Percentiles rank a stretch among this genome's conserved stretches.
Evolutionary conservation across 2,113 vertebrate genomes (phyloP).

Genomic region (Saguinus midas): DNA sequence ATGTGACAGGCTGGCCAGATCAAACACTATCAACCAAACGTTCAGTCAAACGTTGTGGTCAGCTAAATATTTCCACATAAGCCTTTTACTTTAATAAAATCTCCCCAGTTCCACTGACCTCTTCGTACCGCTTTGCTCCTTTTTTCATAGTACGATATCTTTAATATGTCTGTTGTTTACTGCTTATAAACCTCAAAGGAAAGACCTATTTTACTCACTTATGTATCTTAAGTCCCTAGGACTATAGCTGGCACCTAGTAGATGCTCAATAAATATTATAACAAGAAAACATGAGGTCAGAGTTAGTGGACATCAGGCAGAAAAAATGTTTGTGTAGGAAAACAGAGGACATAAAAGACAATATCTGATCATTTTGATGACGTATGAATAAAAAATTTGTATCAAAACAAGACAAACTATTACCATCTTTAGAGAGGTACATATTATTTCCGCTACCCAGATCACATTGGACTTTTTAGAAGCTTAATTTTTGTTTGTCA

Average conservation of each 20-base stretch:
- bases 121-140: background rate
- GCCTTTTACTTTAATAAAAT: background rate
- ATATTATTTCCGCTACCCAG: background rate
- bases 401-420: background rate
- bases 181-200: background rate
- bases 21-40: background rate
- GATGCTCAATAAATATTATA: background rate
- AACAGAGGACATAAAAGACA: background rate
- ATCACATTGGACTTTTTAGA: background rate
- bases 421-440: background rate
- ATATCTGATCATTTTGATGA: background rate
- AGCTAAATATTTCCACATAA: background rate
- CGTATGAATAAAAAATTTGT: background rate
- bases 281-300: background rate
- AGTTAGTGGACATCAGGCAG: background rate
- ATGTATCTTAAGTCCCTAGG: background rate
- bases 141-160: background rate
- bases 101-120: rapidly evolving
- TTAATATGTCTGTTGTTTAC: background rate
- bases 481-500: constrained; percentile 5
- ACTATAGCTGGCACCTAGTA: background rate
- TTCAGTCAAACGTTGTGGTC: background rate
- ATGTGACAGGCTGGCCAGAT: background rate
- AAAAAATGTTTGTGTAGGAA: background rate
- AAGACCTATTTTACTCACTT: background rate